A percentile compares a stretch with the other conserved stretches of the same genome.
Evolutionary conservation across 2,113 vertebrate genomes (phyloP).

Genomic region (Chionodraco myersi): DNA sequence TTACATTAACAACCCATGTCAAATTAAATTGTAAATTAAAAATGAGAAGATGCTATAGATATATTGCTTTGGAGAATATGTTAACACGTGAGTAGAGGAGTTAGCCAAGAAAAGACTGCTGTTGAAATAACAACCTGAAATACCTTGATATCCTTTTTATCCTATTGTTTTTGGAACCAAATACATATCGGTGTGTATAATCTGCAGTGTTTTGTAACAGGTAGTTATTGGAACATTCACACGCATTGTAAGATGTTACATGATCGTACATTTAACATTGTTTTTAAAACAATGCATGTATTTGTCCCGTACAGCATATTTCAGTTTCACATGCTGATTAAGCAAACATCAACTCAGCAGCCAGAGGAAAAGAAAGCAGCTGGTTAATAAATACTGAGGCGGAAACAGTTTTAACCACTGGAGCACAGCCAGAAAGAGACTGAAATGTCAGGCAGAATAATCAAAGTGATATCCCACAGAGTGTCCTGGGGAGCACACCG

Average conservation of each 20-base stretch:
- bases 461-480: neutral
- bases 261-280: neutral
- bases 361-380: neutral
- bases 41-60: too few relatives aligned
- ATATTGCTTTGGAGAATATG: too few relatives aligned
- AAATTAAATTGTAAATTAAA: too few relatives aligned
- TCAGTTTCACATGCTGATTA: neutral
- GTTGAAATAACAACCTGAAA: too few relatives aligned
- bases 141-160: too few relatives aligned
- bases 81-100: too few relatives aligned
- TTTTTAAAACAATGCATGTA: neutral
- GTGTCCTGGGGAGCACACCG: neutral
- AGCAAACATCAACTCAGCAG: neutral
- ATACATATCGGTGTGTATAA: neutral
- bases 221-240: neutral
- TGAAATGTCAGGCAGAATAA: slow-evolving; percentile 5
- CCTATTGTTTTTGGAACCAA: neutral
- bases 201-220: neutral
- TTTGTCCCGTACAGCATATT: neutral
- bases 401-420: neutral
- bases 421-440: neutral
- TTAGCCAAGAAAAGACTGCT: too few relatives aligned
- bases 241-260: neutral
- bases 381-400: neutral
- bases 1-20: too few relatives aligned